Percentiles rank a stretch among this genome's conserved stretches.
phyloP scores from a whole-genome alignment of 2,888 invertebrate genomes.

The Trypoxylon attenuatum region DNA sequence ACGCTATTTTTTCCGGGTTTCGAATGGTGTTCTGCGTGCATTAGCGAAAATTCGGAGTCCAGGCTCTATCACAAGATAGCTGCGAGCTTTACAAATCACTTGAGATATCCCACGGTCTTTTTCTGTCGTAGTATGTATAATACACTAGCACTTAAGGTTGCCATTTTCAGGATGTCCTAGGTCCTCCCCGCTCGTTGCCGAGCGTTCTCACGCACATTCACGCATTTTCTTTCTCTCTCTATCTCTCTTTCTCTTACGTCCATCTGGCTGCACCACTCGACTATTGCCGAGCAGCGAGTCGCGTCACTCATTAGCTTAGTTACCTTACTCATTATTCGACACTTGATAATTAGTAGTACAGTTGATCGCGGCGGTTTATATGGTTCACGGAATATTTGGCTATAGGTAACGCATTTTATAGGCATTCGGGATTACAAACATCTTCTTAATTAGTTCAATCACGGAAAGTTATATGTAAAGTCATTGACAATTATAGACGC shows the following conservation, averaged over 20 bases:
- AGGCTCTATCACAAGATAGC: conserved; percentile 74
- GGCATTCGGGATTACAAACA: conserved; percentile 5
- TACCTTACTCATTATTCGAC: conserved; percentile 30
- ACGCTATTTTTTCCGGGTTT: conserved; percentile 37
- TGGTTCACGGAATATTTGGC: conserved; percentile 72
- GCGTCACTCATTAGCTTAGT: background rate
- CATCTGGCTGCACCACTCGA: no score
- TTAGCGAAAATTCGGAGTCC: conserved; percentile 59
- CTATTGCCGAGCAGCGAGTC: conserved; percentile 15
- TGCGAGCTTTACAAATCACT: conserved; percentile 68
- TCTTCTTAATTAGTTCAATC: conserved; percentile 12
- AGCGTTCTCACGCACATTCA: background rate
- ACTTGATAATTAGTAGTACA: conserved; percentile 43
- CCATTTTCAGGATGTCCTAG: background rate
- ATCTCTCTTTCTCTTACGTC: conserved; percentile 24
- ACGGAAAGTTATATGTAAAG: conserved; percentile 35
- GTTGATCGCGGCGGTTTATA: conserved; percentile 66
- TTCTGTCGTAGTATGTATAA: conserved; percentile 7
- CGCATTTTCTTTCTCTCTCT: conserved; percentile 18
- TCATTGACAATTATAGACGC: conserved; percentile 39
- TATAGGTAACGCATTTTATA: conserved; percentile 63
- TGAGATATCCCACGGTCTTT: conserved; percentile 51
- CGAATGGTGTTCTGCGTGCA: background rate
- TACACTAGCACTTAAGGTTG: no score
- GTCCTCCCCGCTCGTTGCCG: background rate